Evolutionary conservation across 2,797 vertebrate genomes (phyloP).

Genomic region (Parotocinclus haroldoi): DNA sequence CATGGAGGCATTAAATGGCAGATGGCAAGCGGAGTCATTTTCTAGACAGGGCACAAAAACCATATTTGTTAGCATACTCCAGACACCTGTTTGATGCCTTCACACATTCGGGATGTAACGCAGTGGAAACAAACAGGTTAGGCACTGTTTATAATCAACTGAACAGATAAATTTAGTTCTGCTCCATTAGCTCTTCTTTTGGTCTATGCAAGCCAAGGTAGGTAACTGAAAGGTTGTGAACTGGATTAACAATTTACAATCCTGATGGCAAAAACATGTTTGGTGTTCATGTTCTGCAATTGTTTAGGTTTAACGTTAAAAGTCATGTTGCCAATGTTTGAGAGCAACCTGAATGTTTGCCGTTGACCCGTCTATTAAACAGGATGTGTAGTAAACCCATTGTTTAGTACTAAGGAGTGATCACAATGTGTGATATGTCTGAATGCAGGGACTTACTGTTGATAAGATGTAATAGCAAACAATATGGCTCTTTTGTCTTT

Average conservation of each 20-base stretch:
- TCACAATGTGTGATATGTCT: too few species aligned
- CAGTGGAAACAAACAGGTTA: constrained; percentile 7
- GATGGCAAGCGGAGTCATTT: constrained; percentile 9
- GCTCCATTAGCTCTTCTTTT: neutral
- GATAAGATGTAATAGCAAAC: too few species aligned
- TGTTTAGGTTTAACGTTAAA: too few species aligned
- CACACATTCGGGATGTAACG: neutral
- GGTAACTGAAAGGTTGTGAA: neutral
- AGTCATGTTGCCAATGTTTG: too few species aligned
- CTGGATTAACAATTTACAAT: neutral
- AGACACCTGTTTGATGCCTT: neutral
- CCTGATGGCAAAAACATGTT: too few species aligned
- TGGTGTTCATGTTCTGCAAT: too few species aligned
- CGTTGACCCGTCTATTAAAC: too few species aligned
- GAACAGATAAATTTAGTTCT: constrained; percentile 3
- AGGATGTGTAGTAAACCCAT: too few species aligned
- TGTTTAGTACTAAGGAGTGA: too few species aligned
- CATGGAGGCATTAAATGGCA: neutral
- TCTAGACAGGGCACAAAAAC: neutral
- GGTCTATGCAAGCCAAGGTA: neutral
- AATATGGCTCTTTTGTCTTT: too few species aligned
- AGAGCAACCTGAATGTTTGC: too few species aligned
- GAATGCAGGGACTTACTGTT: too few species aligned
- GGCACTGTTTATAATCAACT: neutral
- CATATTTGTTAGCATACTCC: neutral